Conservation (phyloP, 2,888 invertebrate species). For the Ernsta delagoae region DNA sequence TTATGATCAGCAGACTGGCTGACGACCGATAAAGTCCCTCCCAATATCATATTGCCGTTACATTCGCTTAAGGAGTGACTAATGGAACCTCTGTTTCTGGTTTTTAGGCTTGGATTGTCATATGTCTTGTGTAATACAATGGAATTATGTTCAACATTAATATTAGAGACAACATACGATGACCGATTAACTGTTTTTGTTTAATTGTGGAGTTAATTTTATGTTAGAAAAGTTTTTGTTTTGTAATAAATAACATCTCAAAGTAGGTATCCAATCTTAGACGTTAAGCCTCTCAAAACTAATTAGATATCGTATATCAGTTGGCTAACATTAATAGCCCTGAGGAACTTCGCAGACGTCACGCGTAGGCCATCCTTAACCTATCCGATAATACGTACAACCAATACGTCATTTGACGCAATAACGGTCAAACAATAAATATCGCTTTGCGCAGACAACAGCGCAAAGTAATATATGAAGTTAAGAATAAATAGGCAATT, state of each 20-base stretch:
- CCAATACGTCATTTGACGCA: conserved; percentile 83
- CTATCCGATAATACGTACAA: conserved; percentile 71
- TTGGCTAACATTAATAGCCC: conserved; percentile 23
- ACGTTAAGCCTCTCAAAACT: conserved; percentile 19
- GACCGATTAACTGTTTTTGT: too few relatives aligned
- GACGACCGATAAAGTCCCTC: conserved; percentile 69
- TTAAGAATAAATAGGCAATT: conserved; percentile 86
- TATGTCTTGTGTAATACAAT: too few relatives aligned
- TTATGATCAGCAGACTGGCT: conserved; percentile 67
- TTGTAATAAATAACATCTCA: neutral
- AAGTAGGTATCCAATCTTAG: neutral
- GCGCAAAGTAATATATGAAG: conserved; percentile 86
- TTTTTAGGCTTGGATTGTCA: conserved; percentile 18
- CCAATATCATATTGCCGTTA: conserved; percentile 65
- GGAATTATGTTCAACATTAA: neutral
- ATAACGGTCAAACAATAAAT: conserved; percentile 85
- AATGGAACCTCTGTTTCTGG: conserved; percentile 43
- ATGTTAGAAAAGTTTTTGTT: neutral
- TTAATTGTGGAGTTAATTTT: too few relatives aligned
- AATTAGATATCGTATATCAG: conserved; percentile 35
- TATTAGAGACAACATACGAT: too few relatives aligned
- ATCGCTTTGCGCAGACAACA: conserved; percentile 84
- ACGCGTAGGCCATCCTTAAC: conserved; percentile 67
- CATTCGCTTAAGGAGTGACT: conserved; percentile 60
- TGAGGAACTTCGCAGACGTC: conserved; percentile 46